Evolutionary conservation across 2,888 invertebrate genomes (phyloP).

Genomic region (Eledona agricola): DNA sequence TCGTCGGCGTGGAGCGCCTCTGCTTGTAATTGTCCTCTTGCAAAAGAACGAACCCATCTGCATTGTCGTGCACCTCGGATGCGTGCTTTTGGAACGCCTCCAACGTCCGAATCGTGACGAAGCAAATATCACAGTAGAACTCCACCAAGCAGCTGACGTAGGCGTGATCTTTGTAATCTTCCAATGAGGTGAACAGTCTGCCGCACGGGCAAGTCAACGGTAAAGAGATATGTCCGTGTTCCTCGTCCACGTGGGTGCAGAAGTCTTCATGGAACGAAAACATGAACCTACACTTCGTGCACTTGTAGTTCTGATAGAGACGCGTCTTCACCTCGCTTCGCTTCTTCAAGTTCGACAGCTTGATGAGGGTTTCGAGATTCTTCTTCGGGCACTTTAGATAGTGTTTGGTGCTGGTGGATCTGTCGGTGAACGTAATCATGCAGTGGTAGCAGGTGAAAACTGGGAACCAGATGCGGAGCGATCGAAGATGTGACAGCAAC

Average conservation of each 20-base stretch:
- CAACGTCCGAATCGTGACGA: conserved; percentile 50
- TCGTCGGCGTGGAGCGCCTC: conserved; percentile 19
- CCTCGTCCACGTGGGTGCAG: conserved; percentile 56
- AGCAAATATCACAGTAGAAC: conserved; percentile 60
- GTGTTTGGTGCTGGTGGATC: conserved; percentile 56
- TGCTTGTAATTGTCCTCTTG: conserved; percentile 53
- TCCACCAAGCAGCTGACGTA: conserved; percentile 56
- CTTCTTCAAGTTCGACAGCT: conserved; percentile 54
- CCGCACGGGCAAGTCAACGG: conserved; percentile 53
- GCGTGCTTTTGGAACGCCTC: conserved; percentile 58
- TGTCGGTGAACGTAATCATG: conserved; percentile 66
- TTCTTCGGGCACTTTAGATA: conserved; percentile 49
- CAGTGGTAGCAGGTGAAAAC: conserved; percentile 72
- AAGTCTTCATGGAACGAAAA: conserved; percentile 58
- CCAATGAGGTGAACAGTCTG: conserved; percentile 50
- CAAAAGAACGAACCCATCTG: conserved; percentile 54
- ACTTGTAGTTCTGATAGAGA: conserved; percentile 59
- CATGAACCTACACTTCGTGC: conserved; percentile 55
- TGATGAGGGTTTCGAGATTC: conserved; percentile 51
- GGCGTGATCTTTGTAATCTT: conserved; percentile 57
- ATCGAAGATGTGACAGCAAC: conserved; percentile 56
- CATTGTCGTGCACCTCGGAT: conserved; percentile 52
- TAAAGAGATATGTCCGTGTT: conserved; percentile 49
- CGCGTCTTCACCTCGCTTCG: conserved; percentile 56
- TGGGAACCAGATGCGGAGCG: conserved; percentile 63